These are phyloP conservation scores for Parnassius glacialis DNA, from an alignment of 2,888 invertebrate genomes.

Conservation along the genomic window DNA sequence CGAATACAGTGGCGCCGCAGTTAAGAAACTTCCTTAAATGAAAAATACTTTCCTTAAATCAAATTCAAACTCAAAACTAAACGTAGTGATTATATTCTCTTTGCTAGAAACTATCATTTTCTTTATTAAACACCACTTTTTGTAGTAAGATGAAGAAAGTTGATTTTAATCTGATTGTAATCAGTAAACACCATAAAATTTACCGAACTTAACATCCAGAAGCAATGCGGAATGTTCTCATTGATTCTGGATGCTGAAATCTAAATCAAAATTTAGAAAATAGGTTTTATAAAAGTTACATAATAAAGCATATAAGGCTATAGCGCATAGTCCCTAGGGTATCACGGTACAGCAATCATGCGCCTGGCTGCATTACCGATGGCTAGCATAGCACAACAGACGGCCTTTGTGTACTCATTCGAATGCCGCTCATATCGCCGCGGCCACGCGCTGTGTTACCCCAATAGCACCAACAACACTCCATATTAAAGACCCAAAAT, in stretches of 20 bases:
- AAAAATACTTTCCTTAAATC: too few relatives aligned
- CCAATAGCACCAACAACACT: conserved; percentile 74
- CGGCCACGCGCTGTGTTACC: conserved; percentile 59
- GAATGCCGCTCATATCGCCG: conserved; percentile 71
- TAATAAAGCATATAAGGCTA: conserved; percentile 7
- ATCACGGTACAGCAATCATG: conserved; percentile 47
- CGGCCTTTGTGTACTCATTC: conserved; percentile 74
- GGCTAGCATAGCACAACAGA: conserved; percentile 43
- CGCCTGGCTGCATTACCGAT: conserved; percentile 59
- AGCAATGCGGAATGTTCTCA: too few relatives aligned
- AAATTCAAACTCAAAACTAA: too few relatives aligned
- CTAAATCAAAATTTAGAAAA: conserved; percentile 19
- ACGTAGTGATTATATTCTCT: too few relatives aligned
- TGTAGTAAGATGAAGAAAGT: too few relatives aligned
- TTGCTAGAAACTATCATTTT: too few relatives aligned
- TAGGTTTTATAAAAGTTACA: conserved; percentile 17
- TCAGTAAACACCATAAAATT: too few relatives aligned
- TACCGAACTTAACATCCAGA: too few relatives aligned
- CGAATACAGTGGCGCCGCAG: too few relatives aligned
- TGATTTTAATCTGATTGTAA: too few relatives aligned
- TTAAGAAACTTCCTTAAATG: too few relatives aligned
- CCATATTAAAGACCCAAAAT: conserved; percentile 78
- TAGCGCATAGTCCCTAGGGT: conserved; percentile 39
- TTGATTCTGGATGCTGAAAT: neutral
- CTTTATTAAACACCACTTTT: too few relatives aligned